A percentile compares a stretch with the other conserved stretches of the same genome.
Evolutionary conservation across 2,888 invertebrate genomes (phyloP).

Genomic region (Oeneis ivallda): DNA sequence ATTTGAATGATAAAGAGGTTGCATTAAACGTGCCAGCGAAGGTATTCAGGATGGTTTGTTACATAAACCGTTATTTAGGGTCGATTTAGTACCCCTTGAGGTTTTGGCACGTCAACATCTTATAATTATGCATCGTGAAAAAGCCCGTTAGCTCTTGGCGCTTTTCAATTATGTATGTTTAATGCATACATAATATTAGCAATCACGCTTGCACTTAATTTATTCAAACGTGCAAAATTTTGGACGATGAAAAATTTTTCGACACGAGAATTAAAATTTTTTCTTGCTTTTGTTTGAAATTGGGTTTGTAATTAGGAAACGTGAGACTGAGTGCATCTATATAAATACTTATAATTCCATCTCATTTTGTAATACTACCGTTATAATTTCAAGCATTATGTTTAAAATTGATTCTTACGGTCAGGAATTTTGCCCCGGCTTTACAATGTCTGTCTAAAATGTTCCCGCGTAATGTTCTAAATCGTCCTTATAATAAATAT

Average conservation of each 20-base stretch:
- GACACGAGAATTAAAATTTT: conserved; percentile 7
- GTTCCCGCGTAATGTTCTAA: too few relatives aligned
- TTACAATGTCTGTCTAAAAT: too few relatives aligned
- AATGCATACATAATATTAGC: conserved; percentile 27
- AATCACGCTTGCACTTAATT: conserved; percentile 17
- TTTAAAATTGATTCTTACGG: too few relatives aligned
- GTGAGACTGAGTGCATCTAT: background rate
- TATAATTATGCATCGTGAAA: conserved; percentile 23
- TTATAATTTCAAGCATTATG: too few relatives aligned
- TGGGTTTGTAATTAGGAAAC: background rate
- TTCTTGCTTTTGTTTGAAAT: background rate
- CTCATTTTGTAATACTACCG: too few relatives aligned
- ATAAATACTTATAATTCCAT: too few relatives aligned
- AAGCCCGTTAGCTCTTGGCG: conserved; percentile 22
- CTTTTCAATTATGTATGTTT: conserved; percentile 25
- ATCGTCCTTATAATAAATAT: too few relatives aligned
- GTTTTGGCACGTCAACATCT: conserved; percentile 22
- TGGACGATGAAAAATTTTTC: background rate
- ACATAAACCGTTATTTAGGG: conserved; percentile 37
- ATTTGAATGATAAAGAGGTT: conserved; percentile 32
- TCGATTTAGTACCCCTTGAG: conserved; percentile 32
- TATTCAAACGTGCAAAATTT: conserved; percentile 3
- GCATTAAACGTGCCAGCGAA: conserved; percentile 32
- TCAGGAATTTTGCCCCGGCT: too few relatives aligned
- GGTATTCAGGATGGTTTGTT: conserved; percentile 33